These are phyloP conservation scores for Chlorospingus flavigularis DNA, from an alignment of 2,797 vertebrate genomes.

Conservation along the genomic window DNA sequence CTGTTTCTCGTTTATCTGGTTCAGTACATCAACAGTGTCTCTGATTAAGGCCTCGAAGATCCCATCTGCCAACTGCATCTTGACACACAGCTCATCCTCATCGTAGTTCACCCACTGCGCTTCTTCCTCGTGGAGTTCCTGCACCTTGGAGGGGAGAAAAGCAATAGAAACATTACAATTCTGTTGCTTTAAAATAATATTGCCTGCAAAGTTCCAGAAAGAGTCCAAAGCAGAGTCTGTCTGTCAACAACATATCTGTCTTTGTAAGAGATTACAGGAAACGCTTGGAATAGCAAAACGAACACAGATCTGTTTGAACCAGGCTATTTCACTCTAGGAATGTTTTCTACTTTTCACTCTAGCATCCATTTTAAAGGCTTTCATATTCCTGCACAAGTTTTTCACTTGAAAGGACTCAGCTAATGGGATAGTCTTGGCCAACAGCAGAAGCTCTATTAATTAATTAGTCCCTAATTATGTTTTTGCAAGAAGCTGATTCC, in stretches of 20 bases:
- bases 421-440: neutral
- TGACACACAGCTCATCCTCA: conserved; percentile 94
- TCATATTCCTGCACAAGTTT: neutral
- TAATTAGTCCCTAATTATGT: neutral
- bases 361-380: neutral
- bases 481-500: neutral
- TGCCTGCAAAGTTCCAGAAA: conserved; percentile 3
- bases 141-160: conserved; percentile 79
- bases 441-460: neutral
- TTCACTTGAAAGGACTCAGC: neutral
- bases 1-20: conserved; percentile 86
- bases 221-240: neutral
- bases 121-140: conserved; percentile 97
- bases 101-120: conserved; percentile 98
- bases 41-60: conserved; percentile 95
- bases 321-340: neutral
- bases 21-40: conserved; percentile 89
- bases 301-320: neutral
- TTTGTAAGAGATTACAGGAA: conserved; percentile 34
- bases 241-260: neutral
- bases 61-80: conserved; percentile 96
- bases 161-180: neutral
- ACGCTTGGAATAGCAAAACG: neutral
- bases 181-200: neutral
- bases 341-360: neutral